Base-by-base conservation (phyloP, 2,888 invertebrate species). In the Barypeithes pellucidus region DNA sequence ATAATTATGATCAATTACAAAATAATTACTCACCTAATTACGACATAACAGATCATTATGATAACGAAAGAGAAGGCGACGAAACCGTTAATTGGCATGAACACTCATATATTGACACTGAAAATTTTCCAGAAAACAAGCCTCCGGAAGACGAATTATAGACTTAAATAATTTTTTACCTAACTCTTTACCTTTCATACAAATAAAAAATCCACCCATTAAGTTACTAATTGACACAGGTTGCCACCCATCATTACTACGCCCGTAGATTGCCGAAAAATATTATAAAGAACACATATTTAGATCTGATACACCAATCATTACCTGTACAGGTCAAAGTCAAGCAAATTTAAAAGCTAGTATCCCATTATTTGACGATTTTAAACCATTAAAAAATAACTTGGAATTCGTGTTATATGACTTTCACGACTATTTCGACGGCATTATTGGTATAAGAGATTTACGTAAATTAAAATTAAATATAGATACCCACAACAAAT, bases 341-440 rank as follows among this genome's bases (percentile, higher is more conserved):
- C 11, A 47, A 36, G 12, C 66, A 2, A 14, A 65, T 16, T 62
- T 33, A 7, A 72, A 73, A 52, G 72, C 67, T 22, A 16, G 69
- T 16, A 75, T 73, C 12, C 72, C 72, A 0, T 18, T 65, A 12
- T 73, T 73, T 16, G 5, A 45, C 1, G 75, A 75, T 65, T 65
- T 75, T 16, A 57, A 63, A 16, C 29, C 47, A 1, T 11, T 36
- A 16, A 29, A 43, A 50, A 36, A 20, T 16, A 16, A 3, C 1
- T 11, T 74, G 0, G 62, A 65, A n/a, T 73, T 62, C 24, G 14
- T 73, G 24, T 33, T 73, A 14, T 74, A 43, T 33, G 54, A 66
- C 29, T 76, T 74, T 41, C 76, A 76, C 33, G 68, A 76, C 33
- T 74, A 45, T 45, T 76, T 72, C 39, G 76, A 76, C 16, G 76